Evolutionary conservation across 2,113 vertebrate genomes (phyloP).

Genomic region (Forbesichthys papilliferus): DNA sequence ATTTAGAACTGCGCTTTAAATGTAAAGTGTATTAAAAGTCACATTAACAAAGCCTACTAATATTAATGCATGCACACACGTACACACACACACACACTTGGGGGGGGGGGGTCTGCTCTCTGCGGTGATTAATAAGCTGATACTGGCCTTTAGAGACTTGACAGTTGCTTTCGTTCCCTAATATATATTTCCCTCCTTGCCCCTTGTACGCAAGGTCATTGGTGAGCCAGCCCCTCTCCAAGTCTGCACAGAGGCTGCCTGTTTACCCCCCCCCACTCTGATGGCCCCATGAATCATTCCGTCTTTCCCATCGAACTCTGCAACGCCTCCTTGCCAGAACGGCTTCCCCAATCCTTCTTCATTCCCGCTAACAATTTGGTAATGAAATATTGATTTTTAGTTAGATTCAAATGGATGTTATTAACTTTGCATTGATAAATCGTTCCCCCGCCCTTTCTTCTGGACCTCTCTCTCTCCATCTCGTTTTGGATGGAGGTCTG

Average conservation of each 20-base stretch:
- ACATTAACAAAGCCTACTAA: background rate
- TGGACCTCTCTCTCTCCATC: constrained; percentile 20
- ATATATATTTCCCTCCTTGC: constrained; percentile 73
- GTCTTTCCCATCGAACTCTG: constrained; percentile 94
- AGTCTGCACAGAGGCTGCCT: constrained; percentile 82
- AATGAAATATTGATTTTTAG: constrained; percentile 99
- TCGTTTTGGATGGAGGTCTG: constrained; percentile 56
- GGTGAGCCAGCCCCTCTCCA: constrained; percentile 79
- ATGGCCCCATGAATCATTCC: constrained; percentile 98
- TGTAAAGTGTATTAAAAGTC: no score
- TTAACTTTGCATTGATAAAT: constrained; percentile 99
- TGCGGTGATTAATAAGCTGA: constrained; percentile 86
- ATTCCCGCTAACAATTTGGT: constrained; percentile 99
- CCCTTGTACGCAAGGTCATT: constrained; percentile 86
- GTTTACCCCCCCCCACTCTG: constrained; percentile 77
- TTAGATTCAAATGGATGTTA: constrained; percentile 99
- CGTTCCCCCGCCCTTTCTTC: constrained; percentile 79
- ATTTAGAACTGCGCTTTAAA: no score
- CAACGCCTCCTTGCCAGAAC: constrained; percentile 87
- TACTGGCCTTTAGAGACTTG: constrained; percentile 85
- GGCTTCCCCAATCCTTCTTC: constrained; percentile 99
- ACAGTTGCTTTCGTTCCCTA: constrained; percentile 92
- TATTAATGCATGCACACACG: constrained; percentile 2
- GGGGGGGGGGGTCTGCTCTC: constrained; percentile 49
- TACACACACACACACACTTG: constrained; percentile 10